phyloP scores from a whole-genome alignment of 2,113 vertebrate genomes.

The Sapajus apella region DNA sequence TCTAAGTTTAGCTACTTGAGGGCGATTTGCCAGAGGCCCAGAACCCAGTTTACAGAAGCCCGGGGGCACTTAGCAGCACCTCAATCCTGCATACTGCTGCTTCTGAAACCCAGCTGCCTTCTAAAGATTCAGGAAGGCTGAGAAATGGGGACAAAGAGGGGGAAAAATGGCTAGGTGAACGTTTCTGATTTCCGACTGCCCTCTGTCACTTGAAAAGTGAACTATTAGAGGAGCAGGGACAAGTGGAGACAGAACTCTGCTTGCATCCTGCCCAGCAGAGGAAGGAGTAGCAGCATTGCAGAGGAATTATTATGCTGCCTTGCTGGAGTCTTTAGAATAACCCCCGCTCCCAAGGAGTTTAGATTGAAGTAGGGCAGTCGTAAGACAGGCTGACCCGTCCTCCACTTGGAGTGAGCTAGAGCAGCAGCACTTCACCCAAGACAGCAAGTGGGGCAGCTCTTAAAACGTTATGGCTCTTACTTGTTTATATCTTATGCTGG shows the following conservation, averaged over 20 bases:
- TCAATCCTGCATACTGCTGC: not conserved
- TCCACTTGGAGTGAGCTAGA: not conserved
- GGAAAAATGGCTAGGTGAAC: not conserved
- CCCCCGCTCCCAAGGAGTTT: slow-evolving; percentile 57
- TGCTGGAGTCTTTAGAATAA: not conserved
- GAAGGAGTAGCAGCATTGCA: not conserved
- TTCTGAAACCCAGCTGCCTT: not conserved
- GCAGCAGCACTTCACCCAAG: slow-evolving; percentile 50
- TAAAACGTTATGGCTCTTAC: not conserved
- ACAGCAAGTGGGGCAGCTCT: not conserved
- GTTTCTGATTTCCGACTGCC: not conserved
- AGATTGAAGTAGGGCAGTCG: not conserved
- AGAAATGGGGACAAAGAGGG: accelerated
- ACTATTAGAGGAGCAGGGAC: not conserved
- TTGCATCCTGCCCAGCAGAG: not conserved
- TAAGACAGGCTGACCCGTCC: not conserved
- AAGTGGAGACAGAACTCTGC: not conserved
- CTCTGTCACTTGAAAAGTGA: not conserved
- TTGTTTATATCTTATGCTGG: slow-evolving; percentile 13
- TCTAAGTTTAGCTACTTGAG: slow-evolving; percentile 43
- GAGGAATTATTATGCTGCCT: slow-evolving; percentile 11
- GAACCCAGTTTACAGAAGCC: not conserved
- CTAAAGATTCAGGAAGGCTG: not conserved
- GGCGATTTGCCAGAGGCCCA: not conserved
- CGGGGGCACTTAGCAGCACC: not conserved